These are phyloP conservation scores for Tychaedon coryphoeus DNA, from an alignment of 2,113 vertebrate genomes.

Conservation along the genomic window DNA sequence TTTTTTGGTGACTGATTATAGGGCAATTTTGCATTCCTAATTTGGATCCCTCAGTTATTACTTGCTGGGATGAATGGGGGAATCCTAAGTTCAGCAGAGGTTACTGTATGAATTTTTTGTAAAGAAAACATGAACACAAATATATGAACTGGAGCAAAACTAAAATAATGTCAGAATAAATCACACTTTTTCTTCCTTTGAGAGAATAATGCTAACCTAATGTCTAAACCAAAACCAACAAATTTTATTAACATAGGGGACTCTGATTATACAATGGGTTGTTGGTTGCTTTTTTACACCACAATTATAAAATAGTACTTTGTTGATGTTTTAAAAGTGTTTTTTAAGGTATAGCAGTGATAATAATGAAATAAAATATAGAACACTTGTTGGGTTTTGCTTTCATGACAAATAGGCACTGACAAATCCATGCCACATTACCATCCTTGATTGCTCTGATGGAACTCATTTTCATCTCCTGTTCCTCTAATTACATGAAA, in stretches of 20 bases:
- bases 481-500: slow-evolving; percentile 83
- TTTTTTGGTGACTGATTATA: not conserved
- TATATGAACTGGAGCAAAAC: not conserved
- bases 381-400: slow-evolving; percentile 71
- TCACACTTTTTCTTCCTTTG: not conserved
- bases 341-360: not conserved
- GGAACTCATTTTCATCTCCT: slow-evolving; percentile 82
- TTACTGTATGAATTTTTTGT: not conserved
- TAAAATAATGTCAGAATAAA: not conserved
- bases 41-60: not conserved
- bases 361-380: slow-evolving; percentile 69
- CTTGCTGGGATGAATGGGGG: not conserved
- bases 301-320: not conserved
- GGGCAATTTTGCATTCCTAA: not conserved
- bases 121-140: not conserved
- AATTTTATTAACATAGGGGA: not conserved
- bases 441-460: slow-evolving; percentile 83
- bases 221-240: not conserved
- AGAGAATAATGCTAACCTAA: not conserved
- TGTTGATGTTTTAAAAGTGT: not conserved
- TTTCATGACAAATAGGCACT: slow-evolving; percentile 77
- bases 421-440: slow-evolving; percentile 78
- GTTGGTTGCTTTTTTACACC: not conserved
- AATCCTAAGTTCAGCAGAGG: not conserved
- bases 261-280: not conserved